Evolutionary conservation across 2,888 invertebrate genomes (phyloP), one percentile per base, ranked within the genome.

Genomic region (Glaucopsyche alexis): DNA sequence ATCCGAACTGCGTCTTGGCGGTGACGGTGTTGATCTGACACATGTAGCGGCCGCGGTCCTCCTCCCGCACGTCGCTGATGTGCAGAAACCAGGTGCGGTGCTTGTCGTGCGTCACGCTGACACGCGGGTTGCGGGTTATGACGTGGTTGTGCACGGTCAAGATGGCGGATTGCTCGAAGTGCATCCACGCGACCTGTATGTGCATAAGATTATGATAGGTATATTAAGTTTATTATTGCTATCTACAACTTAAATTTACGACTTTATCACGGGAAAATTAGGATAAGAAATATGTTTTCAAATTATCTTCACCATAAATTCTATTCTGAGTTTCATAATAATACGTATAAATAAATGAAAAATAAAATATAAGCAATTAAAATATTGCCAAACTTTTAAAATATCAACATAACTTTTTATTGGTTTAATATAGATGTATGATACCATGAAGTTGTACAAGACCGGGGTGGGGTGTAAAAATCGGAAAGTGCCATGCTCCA

Each of bases 21-120:
- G 97, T 96, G 81, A 97, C 97, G 5, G 97, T 98, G 94, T 97
- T 98, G 87, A 97, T 98, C 94, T 97, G 98, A 90, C 97, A 98
- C 97, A 98, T 98, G 93, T 98, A 98, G 76, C 97, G 94, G 74
- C 98, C 98, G 82, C 96, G 96, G 91, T 98, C 98, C 85, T 97
- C 97, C 86, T 98, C 97, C 81, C 98, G 96, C 74, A 98, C 98
- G 87, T 98, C 97, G 81, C 95, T 96, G 90, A 98, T 98, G 93
- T 98, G 98, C 83, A 98, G 94, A 91, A 96, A 97, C 97, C 98
- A 98, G 80, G 98, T 98, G 82, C 97, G 95, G 86, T 98, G 98
- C 89, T 97, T 97, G 91, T 98, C 97, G 89, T 98, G 98, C 74
- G 97, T 96, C 77, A 98, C 97, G 85, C 96, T 97, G 84, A 98